phyloP scores from a whole-genome alignment of 2,113 vertebrate species.

The Hystrix brachyura region DNA sequence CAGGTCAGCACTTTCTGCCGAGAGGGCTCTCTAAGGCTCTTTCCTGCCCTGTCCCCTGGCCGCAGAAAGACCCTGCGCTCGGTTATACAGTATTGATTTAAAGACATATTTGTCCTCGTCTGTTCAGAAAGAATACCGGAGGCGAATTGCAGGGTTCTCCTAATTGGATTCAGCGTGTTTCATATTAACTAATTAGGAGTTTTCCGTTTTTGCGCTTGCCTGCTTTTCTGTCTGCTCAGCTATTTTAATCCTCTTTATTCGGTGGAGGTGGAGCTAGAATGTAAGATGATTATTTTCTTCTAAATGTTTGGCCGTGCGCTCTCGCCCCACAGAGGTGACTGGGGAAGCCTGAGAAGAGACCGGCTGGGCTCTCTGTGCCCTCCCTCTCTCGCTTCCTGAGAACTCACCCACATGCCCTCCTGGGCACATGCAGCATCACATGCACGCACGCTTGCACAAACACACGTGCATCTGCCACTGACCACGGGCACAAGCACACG shows the following conservation, averaged over 20 bases:
- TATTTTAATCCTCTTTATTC: constrained; percentile 67
- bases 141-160: neutral
- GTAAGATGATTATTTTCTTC: constrained; percentile 72
- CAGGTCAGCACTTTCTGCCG: constrained; percentile 64
- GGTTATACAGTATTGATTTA: constrained; percentile 72
- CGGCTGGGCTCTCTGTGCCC: neutral
- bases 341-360: neutral
- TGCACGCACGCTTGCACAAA: accelerated
- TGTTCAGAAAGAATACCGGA: constrained; percentile 57
- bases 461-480: neutral
- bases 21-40: neutral
- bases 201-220: neutral
- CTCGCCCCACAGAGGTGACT: neutral
- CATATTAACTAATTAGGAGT: constrained; percentile 79
- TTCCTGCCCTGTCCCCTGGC: neutral
- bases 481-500: neutral
- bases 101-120: constrained; percentile 70
- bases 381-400: neutral
- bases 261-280: neutral
- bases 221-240: constrained; percentile 73
- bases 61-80: neutral
- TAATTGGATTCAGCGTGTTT: constrained; percentile 81
- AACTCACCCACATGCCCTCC: neutral
- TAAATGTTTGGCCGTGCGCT: constrained; percentile 62
- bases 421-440: accelerated